These are phyloP conservation scores for Astatoreochromis straeleni DNA, from an alignment of 2,113 vertebrate genomes.

Conservation along the genomic window DNA sequence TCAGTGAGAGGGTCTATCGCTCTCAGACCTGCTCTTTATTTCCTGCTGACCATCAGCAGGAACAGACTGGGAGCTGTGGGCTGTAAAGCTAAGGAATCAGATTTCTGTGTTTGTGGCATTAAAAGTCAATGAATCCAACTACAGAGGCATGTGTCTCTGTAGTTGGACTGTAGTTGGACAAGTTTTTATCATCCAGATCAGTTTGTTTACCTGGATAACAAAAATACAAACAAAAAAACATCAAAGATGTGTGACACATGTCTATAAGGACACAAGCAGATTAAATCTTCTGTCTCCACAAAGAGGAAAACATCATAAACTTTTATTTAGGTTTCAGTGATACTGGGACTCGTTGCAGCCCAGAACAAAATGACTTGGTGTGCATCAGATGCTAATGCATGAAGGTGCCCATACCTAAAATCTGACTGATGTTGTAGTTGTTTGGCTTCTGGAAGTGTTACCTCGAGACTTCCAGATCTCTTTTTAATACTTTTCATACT, in stretches of 20 bases:
- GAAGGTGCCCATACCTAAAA: not conserved
- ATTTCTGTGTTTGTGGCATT: not conserved
- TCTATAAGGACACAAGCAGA: not conserved
- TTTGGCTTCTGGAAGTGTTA: not conserved
- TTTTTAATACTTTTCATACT: not conserved
- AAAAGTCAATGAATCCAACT: not conserved
- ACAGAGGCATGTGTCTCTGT: not conserved
- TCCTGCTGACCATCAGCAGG: not conserved
- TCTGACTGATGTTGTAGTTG: not conserved
- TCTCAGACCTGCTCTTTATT: not conserved
- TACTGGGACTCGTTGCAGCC: not conserved
- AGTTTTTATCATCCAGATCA: not conserved
- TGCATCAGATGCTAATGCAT: not conserved
- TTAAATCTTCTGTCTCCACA: not conserved
- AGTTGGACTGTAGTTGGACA: not conserved
- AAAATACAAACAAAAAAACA: fast-evolving
- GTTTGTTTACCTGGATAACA: not conserved
- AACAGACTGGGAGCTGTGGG: not conserved
- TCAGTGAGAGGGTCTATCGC: not conserved
- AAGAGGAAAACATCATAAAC: not conserved
- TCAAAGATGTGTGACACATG: not conserved
- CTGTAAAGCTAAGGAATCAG: not conserved
- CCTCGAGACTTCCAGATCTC: not conserved
- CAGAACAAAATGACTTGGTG: not conserved
- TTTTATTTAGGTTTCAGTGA: not conserved